Evolutionary conservation across 2,888 invertebrate species (phyloP).

Genomic region (Cylindroiulus punctatus): DNA sequence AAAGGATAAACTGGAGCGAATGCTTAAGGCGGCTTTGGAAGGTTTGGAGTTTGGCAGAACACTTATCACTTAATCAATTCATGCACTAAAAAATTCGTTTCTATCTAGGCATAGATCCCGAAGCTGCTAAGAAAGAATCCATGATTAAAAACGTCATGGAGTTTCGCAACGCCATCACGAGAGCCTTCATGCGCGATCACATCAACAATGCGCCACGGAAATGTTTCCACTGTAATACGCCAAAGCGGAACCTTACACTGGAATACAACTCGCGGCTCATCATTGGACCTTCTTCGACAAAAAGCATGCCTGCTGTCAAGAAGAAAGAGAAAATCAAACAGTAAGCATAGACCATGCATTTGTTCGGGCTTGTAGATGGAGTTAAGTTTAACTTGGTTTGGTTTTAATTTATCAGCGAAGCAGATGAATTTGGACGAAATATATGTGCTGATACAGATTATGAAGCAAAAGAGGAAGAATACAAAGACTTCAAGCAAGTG

Average conservation of each 20-base stretch:
- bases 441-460: neutral
- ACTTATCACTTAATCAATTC: too few species aligned
- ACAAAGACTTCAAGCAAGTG: slow-evolving; percentile 58
- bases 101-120: neutral
- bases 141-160: slow-evolving; percentile 63
- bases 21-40: slow-evolving; percentile 47
- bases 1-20: slow-evolving; percentile 43
- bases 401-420: neutral
- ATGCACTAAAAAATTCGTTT: neutral
- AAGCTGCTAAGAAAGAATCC: neutral
- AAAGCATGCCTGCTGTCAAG: neutral
- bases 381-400: slow-evolving; percentile 49
- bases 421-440: slow-evolving; percentile 6
- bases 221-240: neutral
- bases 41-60: neutral
- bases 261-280: neutral
- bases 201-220: slow-evolving; percentile 56
- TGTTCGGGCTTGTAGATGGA: neutral
- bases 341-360: neutral
- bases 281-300: neutral
- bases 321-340: neutral
- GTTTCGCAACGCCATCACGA: slow-evolving; percentile 61
- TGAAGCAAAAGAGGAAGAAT: slow-evolving; percentile 43
- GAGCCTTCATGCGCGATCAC: slow-evolving; percentile 61
- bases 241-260: neutral